A percentile compares a stretch with the other conserved stretches of the same genome.
phyloP scores from a whole-genome alignment of 2,888 invertebrate species.

The Palloptera scutellata region DNA sequence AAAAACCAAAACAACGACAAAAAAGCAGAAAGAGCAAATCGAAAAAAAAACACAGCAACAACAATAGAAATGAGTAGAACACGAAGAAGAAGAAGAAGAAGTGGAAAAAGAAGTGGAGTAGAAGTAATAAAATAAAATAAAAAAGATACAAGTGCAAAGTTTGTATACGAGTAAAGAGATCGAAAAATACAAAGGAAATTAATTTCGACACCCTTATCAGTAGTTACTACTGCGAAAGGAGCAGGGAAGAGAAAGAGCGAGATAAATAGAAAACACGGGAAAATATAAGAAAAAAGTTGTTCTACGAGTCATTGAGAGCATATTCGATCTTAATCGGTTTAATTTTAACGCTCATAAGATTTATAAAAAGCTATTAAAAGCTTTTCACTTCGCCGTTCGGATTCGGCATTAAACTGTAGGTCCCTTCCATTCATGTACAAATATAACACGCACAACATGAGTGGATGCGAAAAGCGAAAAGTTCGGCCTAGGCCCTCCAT shows the following conservation, averaged over 20 bases:
- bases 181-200: slow-evolving; percentile 16
- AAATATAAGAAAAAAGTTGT: background rate
- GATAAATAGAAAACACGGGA: too few species aligned
- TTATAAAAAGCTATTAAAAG: too few species aligned
- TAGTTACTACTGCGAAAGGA: too few species aligned
- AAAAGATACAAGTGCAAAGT: background rate
- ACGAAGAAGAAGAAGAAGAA: slow-evolving; percentile 14
- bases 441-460: too few species aligned
- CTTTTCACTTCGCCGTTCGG: too few species aligned
- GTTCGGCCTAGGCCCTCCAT: too few species aligned
- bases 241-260: too few species aligned
- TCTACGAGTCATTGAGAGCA: background rate
- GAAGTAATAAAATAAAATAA: slow-evolving; percentile 45
- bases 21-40: slow-evolving; percentile 33
- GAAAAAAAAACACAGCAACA: slow-evolving; percentile 23
- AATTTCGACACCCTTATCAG: slow-evolving; percentile 29
- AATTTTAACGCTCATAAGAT: too few species aligned
- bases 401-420: too few species aligned
- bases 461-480: too few species aligned
- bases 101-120: slow-evolving; percentile 33
- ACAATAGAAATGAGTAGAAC: slow-evolving; percentile 8
- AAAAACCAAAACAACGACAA: slow-evolving; percentile 22
- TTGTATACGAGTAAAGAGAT: background rate
- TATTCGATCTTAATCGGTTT: too few species aligned
- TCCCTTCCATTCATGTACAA: too few species aligned